Conservation (phyloP, 2,888 invertebrate species). For the Xylophagus ater region DNA sequence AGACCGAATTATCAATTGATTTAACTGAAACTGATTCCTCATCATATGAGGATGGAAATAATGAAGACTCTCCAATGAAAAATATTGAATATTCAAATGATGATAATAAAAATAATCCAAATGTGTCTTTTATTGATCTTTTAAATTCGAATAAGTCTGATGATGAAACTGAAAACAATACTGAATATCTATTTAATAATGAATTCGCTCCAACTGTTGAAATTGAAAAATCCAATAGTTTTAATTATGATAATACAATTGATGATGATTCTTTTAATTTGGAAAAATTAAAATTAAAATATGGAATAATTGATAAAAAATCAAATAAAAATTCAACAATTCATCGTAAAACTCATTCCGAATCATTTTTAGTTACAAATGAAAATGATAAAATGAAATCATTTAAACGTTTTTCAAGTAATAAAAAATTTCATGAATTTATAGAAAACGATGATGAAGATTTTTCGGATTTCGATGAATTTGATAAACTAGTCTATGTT, state of each 20-base stretch:
- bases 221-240: no score
- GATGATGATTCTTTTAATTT: constrained; percentile 2
- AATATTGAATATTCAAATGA: neutral
- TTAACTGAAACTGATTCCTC: constrained; percentile 3
- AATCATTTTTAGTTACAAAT: constrained; percentile 24
- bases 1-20: neutral
- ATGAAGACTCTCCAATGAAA: neutral
- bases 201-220: no score
- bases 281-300: neutral
- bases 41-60: constrained; percentile 1
- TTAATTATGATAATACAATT: neutral
- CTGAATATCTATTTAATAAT: no score
- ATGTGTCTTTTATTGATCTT: constrained; percentile 19
- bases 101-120: constrained; percentile 5
- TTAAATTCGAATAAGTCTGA: no score
- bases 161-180: no score
- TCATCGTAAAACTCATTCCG: constrained; percentile 22
- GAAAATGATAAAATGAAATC: constrained; percentile 1
- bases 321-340: constrained; percentile 12
- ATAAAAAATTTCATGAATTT: constrained; percentile 19
- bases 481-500: constrained; percentile 28
- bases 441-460: constrained; percentile 21
- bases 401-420: constrained; percentile 21
- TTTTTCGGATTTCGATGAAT: constrained; percentile 26
- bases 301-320: neutral